These are phyloP conservation scores for Drosophila mettleri DNA, from an alignment of 2,888 invertebrate genomes.

Conservation along the genomic window DNA sequence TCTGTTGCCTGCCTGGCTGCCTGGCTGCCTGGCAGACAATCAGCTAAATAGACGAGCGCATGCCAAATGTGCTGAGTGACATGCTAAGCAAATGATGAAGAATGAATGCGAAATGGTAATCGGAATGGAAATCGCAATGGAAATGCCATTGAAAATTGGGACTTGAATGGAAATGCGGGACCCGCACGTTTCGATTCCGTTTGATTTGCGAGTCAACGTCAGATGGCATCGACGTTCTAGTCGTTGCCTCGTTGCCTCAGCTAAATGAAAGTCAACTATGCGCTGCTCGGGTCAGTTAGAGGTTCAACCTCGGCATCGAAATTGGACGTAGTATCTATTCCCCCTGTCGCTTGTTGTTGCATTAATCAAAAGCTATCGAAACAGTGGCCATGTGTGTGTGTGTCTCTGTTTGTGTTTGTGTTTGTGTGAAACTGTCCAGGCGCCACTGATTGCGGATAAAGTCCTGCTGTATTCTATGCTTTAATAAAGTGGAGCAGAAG, in stretches of 20 bases:
- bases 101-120: conserved; percentile 79
- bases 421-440: conserved; percentile 63
- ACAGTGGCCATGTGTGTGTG: conserved; percentile 67
- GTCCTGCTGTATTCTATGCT: conserved; percentile 1
- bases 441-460: conserved; percentile 14
- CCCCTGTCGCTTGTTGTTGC: conserved; percentile 39
- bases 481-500: conserved; percentile 13
- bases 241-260: conserved; percentile 21
- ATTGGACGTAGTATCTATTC: conserved; percentile 1
- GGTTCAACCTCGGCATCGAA: conserved; percentile 21
- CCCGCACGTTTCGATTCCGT: conserved; percentile 72
- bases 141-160: conserved; percentile 57
- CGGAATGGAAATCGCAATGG: conserved; percentile 71
- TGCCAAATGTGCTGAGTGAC: conserved; percentile 73
- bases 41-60: conserved; percentile 72
- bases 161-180: conserved; percentile 44
- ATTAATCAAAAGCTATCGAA: conserved; percentile 75
- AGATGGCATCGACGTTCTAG: conserved; percentile 44
- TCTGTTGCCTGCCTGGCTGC: not conserved
- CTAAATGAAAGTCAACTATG: conserved; percentile 53
- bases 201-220: conserved; percentile 67
- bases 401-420: too few species aligned
- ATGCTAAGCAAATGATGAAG: conserved; percentile 80
- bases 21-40: conserved; percentile 56
- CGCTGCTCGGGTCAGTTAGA: conserved; percentile 21